These are phyloP conservation scores for Pyrgilauda ruficollis DNA, from an alignment of 2,113 vertebrate genomes.

Conservation along the genomic window DNA sequence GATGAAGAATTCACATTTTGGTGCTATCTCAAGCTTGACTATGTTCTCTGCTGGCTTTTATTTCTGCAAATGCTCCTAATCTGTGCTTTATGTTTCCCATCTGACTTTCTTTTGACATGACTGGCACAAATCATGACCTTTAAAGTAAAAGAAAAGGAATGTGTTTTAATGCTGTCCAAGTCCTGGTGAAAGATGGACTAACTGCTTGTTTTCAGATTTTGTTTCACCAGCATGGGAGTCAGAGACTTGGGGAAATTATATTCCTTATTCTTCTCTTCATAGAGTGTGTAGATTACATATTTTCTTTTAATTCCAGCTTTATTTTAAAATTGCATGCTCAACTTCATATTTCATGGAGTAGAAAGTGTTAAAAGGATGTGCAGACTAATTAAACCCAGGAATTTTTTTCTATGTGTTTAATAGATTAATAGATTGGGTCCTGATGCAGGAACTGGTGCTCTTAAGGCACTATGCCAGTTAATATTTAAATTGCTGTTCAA, in stretches of 20 bases:
- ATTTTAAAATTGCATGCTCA: neutral
- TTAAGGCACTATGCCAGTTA: neutral
- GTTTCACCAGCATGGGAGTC: neutral
- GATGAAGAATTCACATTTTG: neutral
- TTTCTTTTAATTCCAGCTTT: neutral
- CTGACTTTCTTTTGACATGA: neutral
- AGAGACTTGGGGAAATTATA: neutral
- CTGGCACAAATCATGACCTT: neutral
- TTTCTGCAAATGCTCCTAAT: neutral
- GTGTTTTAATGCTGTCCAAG: neutral
- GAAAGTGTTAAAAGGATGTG: neutral
- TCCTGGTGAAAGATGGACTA: neutral
- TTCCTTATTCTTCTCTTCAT: neutral
- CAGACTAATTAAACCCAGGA: neutral
- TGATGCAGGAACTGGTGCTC: neutral
- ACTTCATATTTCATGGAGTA: neutral
- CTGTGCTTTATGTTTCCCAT: neutral
- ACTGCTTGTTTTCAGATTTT: neutral
- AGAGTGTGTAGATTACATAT: neutral
- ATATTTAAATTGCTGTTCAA: neutral
- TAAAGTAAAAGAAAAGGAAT: neutral
- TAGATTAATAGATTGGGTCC: neutral
- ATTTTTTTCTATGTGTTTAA: neutral
- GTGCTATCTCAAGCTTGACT: neutral
- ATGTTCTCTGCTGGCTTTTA: neutral